Evolutionary conservation across 2,797 vertebrate genomes (phyloP), one percentile per base, ranked within the genome.

Genomic region (Prionace glauca): DNA sequence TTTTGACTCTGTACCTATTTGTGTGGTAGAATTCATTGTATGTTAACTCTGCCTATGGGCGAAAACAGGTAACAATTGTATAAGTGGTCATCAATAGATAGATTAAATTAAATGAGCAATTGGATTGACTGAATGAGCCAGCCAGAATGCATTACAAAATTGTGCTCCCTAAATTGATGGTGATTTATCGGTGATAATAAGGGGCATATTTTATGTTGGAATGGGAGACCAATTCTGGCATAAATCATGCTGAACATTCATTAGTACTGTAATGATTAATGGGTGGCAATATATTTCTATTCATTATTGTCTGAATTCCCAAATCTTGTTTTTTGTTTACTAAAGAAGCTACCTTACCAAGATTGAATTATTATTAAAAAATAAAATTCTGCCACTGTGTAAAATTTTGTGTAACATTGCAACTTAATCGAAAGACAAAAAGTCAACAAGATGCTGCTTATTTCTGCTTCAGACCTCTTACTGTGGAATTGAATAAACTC

Each of bases 31-130:
- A 77, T 14, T 26, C 11, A 12, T 20, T 14, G 14, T 60, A 56
- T 88, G 69, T 95, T 94, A 56, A 56, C 50, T 95, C 45, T 5
- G 36, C 11, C 36, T 45, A 29, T 72, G 93, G 93, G 26, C 29
- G 41, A 45, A 74, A 41, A 50, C 29, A 45, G 93, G 90, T 92
- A 41, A 95, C 71, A 32, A 18, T 77, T 56, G 7, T 74, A 7
- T 4, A 69, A 94, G 50, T 95, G 29, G 36, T 77, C 69, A 60
- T 95, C 69, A 24, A 45, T 94, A 71, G 92, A 71, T 69, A 41
- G n/a, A 71, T 94, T 72, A 94, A 94, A 94, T 71, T 72, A 94
- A 94, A 72, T 94, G 20, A 94, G 36, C 69, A 71, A 36, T 94
- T 41, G 41, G 67, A 72, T 94, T 71, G 92, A 94, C n/a, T 94